Conservation (phyloP, 1,140 invertebrate genomes). For the Bombus sibiricus region DNA sequence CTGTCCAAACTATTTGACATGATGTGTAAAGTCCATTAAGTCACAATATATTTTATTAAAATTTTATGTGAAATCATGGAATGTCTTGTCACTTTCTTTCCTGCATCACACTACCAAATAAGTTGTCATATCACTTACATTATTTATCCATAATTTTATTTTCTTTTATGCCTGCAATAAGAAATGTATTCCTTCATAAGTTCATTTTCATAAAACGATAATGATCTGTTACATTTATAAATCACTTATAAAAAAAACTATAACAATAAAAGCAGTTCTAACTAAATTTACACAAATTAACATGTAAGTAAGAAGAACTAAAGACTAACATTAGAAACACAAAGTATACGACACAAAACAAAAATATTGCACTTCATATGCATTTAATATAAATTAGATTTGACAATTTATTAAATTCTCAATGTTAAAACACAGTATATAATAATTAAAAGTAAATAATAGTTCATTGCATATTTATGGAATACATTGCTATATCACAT, state of each 20-base stretch:
- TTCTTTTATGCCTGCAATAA: constrained; percentile 55
- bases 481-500: constrained; percentile 40
- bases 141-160: constrained; percentile 53
- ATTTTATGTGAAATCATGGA: constrained; percentile 56
- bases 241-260: not conserved
- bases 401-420: constrained; percentile 12
- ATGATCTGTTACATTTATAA: not conserved
- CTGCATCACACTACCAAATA: constrained; percentile 48
- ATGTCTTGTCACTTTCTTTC: constrained; percentile 63
- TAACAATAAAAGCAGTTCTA: not conserved
- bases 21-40: constrained; percentile 63
- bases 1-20: constrained; percentile 81
- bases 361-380: constrained; percentile 7
- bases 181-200: constrained; percentile 40
- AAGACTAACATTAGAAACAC: not conserved
- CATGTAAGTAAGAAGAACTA: not conserved
- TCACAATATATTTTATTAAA: constrained; percentile 51
- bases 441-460: constrained; percentile 7
- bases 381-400: not conserved
- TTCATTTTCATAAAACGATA: not conserved
- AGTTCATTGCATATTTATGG: not conserved
- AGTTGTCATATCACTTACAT: constrained; percentile 48
- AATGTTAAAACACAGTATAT: not conserved
- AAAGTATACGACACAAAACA: not conserved
- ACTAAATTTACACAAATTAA: not conserved